These are phyloP conservation scores for Xenentodon cancila DNA, from an alignment of 2,797 vertebrate species.

Conservation along the genomic window DNA sequence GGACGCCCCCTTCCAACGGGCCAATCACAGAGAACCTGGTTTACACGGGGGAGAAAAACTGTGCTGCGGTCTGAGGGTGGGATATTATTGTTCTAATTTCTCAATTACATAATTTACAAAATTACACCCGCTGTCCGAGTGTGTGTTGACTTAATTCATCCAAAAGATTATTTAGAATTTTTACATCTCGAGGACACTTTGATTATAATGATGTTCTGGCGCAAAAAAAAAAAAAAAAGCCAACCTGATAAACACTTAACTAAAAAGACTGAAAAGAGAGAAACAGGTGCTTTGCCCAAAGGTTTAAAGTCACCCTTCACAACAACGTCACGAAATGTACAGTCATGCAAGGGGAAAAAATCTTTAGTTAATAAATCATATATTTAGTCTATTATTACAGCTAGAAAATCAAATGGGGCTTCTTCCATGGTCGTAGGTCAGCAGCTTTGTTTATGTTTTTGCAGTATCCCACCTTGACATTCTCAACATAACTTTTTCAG, in stretches of 20 bases:
- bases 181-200: neutral
- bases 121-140: slow-evolving; percentile 40
- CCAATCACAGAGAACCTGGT: slow-evolving; percentile 65
- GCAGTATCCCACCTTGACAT: neutral
- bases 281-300: neutral
- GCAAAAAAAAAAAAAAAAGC: neutral
- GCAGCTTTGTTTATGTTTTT: neutral
- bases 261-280: neutral
- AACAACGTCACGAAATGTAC: too few relatives aligned
- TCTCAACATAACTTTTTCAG: slow-evolving; percentile 15
- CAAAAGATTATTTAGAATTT: slow-evolving; percentile 5
- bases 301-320: too few relatives aligned
- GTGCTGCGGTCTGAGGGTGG: slow-evolving; percentile 63
- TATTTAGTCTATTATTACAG: neutral
- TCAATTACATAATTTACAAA: slow-evolving; percentile 73
- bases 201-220: neutral
- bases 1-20: slow-evolving; percentile 19
- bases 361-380: too few relatives aligned
- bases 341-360: too few relatives aligned
- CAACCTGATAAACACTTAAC: neutral
- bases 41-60: slow-evolving; percentile 6
- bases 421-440: neutral
- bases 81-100: slow-evolving; percentile 76
- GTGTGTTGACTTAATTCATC: slow-evolving; percentile 12
- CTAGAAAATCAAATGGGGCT: neutral